Evolutionary conservation across 2,888 invertebrate genomes (phyloP).

Genomic region (Eurois occulta): DNA sequence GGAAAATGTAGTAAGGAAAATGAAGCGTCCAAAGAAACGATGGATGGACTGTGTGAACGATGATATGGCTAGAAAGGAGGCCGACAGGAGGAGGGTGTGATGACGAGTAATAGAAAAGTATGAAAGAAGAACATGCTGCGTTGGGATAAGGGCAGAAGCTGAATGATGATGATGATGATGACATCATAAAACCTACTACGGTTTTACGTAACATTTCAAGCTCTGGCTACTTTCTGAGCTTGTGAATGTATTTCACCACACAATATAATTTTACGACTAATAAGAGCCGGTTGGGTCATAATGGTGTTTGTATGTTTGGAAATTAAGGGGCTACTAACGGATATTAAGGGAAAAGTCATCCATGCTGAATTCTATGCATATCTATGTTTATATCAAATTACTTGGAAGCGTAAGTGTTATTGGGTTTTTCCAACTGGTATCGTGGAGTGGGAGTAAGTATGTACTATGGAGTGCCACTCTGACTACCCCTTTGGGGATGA

Average conservation of each 20-base stretch:
- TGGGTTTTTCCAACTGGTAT: too few species aligned
- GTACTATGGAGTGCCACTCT: background rate
- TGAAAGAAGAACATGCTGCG: too few species aligned
- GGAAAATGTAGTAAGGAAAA: too few species aligned
- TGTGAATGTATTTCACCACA: constrained; percentile 30
- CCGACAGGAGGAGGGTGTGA: too few species aligned
- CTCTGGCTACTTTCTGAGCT: constrained; percentile 10
- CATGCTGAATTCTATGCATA: constrained; percentile 5
- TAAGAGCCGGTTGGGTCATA: constrained; percentile 29
- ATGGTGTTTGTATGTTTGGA: constrained; percentile 33
- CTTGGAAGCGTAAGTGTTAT: background rate
- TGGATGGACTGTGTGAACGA: too few species aligned
- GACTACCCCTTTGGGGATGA: background rate
- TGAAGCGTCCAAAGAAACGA: too few species aligned
- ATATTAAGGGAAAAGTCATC: constrained; percentile 35
- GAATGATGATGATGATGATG: too few species aligned
- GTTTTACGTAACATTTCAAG: constrained; percentile 5
- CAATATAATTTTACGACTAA: constrained; percentile 48
- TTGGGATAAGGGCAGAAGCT: too few species aligned
- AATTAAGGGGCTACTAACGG: constrained; percentile 22
- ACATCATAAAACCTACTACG: background rate
- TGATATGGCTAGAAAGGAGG: too few species aligned
- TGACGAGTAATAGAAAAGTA: too few species aligned
- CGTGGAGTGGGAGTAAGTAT: background rate
- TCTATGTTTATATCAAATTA: constrained; percentile 12